phyloP scores from a whole-genome alignment of 2,888 invertebrate genomes.

The Cataglyphis livida region DNA sequence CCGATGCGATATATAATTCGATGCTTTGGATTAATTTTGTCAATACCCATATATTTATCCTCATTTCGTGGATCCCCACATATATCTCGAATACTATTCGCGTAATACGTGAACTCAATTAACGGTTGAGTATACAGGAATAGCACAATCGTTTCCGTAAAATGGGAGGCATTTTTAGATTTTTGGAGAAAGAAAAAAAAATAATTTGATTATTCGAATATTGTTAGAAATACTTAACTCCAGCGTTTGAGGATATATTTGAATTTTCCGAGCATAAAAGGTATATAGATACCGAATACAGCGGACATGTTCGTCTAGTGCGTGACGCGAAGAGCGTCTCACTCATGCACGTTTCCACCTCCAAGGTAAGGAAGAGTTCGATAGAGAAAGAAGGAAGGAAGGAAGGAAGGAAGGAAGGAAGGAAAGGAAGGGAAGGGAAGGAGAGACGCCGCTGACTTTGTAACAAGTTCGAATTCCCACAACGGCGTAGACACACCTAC shows the following conservation, averaged over 20 bases:
- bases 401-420: conserved; percentile 40
- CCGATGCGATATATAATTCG: neutral
- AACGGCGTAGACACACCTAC: conserved; percentile 42
- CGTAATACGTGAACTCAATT: neutral
- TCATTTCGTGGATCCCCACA: neutral
- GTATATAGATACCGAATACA: neutral
- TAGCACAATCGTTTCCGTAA: neutral
- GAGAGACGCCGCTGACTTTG: conserved; percentile 26
- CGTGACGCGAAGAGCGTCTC: neutral
- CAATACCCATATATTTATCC: neutral
- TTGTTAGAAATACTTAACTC: neutral
- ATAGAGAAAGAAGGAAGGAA: conserved; percentile 22
- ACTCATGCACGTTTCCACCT: conserved; percentile 23
- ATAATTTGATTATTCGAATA: neutral
- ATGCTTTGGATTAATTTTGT: neutral
- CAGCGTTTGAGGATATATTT: neutral
- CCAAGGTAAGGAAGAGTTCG: conserved; percentile 9
- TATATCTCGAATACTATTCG: neutral
- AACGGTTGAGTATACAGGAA: neutral
- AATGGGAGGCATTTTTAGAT: neutral
- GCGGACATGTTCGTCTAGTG: neutral
- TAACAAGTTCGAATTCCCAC: conserved; percentile 46
- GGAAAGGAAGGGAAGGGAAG: conserved; percentile 36
- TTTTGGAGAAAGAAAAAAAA: neutral
- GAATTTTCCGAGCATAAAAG: neutral